Percentiles rank a stretch among this genome's conserved stretches.
Evolutionary conservation across 2,113 vertebrate genomes (phyloP).

Genomic region (Dascyllus trimaculatus): DNA sequence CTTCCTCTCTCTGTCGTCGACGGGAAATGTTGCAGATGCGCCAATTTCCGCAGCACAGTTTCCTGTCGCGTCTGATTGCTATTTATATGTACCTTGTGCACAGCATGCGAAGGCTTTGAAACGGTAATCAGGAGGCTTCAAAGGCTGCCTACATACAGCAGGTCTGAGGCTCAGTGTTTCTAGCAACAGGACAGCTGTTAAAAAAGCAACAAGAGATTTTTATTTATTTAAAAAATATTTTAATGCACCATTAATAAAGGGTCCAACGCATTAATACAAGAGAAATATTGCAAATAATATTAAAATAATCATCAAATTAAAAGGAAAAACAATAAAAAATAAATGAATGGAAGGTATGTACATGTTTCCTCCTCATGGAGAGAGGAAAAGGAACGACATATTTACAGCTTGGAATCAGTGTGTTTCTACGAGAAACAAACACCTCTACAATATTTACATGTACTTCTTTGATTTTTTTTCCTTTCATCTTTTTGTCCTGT

Average conservation of each 20-base stretch:
- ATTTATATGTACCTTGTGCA: too few relatives aligned
- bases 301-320: constrained; percentile 88
- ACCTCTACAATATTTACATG: constrained; percentile 89
- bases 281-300: constrained; percentile 91
- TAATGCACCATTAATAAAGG: constrained; percentile 92
- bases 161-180: neutral
- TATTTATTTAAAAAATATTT: constrained; percentile 90
- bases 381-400: constrained; percentile 85
- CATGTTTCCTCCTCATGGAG: constrained; percentile 82
- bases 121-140: too few relatives aligned
- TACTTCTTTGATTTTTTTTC: constrained; percentile 60
- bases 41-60: neutral
- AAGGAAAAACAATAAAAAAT: constrained; percentile 83
- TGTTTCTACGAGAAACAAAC: constrained; percentile 90
- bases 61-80: neutral
- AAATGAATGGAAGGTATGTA: constrained; percentile 87
- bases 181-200: too few relatives aligned
- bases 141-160: too few relatives aligned
- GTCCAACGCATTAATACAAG: constrained; percentile 90
- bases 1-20: constrained; percentile 8
- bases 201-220: constrained; percentile 3
- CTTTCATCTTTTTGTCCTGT: constrained; percentile 73
- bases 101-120: too few relatives aligned
- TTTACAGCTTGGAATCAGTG: constrained; percentile 87
- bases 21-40: constrained; percentile 52